Percentiles rank a stretch among this genome's conserved stretches.
Evolutionary conservation across 2,113 vertebrate genomes (phyloP).

Genomic region (Petrocephalus zakoni): DNA sequence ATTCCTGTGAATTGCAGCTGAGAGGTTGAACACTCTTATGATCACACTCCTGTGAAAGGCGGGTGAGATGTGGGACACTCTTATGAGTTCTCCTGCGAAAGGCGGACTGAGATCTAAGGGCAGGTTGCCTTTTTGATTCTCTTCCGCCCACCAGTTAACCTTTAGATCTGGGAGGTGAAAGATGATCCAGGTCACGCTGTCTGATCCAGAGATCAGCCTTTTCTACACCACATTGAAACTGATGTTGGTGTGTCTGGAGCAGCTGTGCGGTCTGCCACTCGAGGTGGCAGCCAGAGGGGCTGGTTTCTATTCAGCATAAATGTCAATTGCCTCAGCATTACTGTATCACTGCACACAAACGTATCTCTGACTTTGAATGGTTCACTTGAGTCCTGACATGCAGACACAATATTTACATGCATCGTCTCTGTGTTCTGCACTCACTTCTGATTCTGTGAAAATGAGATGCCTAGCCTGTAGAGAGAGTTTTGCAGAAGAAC

Average conservation of each 20-base stretch:
- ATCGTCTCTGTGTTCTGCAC: not conserved
- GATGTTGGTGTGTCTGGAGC: not conserved
- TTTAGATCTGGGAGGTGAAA: conserved; percentile 1
- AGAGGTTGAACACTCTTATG: not conserved
- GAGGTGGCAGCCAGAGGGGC: not conserved
- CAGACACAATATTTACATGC: not conserved
- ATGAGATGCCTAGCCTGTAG: not conserved
- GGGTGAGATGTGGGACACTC: not conserved
- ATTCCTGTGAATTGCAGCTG: not conserved
- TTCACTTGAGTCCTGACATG: not conserved
- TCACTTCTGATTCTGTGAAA: not conserved
- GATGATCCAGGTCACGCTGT: conserved; percentile 6
- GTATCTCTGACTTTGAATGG: not conserved
- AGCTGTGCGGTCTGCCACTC: not conserved
- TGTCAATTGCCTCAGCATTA: not conserved
- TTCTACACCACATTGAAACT: not conserved
- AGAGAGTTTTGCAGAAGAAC: not conserved
- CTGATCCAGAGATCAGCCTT: not conserved
- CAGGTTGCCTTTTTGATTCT: not conserved
- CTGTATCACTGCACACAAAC: not conserved
- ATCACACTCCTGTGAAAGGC: not conserved
- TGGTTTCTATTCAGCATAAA: not conserved
- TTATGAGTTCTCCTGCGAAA: not conserved
- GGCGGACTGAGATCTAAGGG: not conserved
- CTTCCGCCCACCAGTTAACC: conserved; percentile 7